Conservation (phyloP, 2,797 vertebrate genomes). For the Clarias laeviceps region DNA sequence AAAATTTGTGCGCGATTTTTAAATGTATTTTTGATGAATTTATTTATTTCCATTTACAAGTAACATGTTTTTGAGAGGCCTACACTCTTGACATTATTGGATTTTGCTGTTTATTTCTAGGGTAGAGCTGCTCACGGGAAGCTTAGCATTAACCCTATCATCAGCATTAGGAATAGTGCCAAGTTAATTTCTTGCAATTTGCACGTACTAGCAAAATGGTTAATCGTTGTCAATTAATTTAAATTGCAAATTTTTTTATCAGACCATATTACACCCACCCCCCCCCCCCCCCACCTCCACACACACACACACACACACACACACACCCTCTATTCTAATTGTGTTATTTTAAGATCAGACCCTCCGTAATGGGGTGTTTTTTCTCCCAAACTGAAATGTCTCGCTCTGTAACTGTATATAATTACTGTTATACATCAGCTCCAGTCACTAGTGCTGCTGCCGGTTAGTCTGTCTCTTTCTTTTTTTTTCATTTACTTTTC, state of each 20-base stretch:
- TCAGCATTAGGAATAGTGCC: slow-evolving; percentile 10
- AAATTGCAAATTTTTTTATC: background rate
- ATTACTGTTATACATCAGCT: background rate
- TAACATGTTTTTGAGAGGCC: too few species aligned
- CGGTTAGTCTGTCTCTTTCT: background rate
- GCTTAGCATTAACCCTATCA: slow-evolving; percentile 9
- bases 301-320: too few species aligned
- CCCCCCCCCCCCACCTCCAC: too few species aligned
- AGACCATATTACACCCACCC: background rate
- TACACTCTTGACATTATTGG: background rate
- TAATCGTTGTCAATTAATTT: background rate
- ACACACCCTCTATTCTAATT: background rate
- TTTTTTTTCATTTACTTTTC: background rate
- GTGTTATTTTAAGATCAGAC: background rate
- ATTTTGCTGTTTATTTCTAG: background rate
- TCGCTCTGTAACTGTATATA: background rate
- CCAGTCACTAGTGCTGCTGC: background rate
- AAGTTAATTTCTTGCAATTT: slow-evolving; percentile 12
- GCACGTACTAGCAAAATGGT: background rate
- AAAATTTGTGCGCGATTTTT: too few species aligned
- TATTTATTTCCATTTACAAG: too few species aligned
- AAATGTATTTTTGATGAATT: too few species aligned
- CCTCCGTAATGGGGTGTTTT: background rate
- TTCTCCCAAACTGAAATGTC: background rate
- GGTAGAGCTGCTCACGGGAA: background rate